These are phyloP conservation scores for Channa maculata DNA, from an alignment of 2,113 vertebrate genomes.

Conservation along the genomic window DNA sequence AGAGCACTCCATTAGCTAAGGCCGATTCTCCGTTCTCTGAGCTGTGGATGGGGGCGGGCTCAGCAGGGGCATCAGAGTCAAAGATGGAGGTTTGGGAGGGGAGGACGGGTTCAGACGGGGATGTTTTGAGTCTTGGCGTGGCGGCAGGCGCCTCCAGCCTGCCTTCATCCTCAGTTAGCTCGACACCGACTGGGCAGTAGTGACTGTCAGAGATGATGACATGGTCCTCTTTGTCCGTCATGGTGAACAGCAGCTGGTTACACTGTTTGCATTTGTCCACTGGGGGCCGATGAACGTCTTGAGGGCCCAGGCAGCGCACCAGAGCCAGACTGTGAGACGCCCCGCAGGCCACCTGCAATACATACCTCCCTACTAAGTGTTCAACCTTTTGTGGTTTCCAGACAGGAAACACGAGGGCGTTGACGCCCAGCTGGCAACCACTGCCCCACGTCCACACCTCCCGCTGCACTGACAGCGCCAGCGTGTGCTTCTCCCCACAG, in stretches of 20 bases:
- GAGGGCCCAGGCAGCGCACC: slow-evolving; percentile 87
- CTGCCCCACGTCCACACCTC: slow-evolving; percentile 98
- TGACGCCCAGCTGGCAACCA: slow-evolving; percentile 92
- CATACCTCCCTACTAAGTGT: slow-evolving; percentile 89
- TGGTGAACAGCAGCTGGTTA: slow-evolving; percentile 95
- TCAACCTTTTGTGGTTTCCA: slow-evolving; percentile 93
- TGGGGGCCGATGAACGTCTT: slow-evolving; percentile 85
- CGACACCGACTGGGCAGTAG: slow-evolving; percentile 89
- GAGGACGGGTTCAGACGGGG: slow-evolving; percentile 75
- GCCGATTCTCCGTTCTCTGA: slow-evolving; percentile 24
- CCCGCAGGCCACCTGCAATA: slow-evolving; percentile 95
- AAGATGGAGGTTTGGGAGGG: slow-evolving; percentile 37
- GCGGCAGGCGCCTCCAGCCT: slow-evolving; percentile 44
- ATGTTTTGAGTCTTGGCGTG: slow-evolving; percentile 42
- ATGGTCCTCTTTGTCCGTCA: slow-evolving; percentile 98
- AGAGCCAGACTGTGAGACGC: slow-evolving; percentile 92
- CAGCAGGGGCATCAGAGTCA: slow-evolving; percentile 4
- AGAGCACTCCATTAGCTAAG: slow-evolving; percentile 51
- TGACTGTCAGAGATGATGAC: slow-evolving; percentile 98
- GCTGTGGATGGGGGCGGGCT: slow-evolving; percentile 13
- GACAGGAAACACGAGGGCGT: slow-evolving; percentile 84
- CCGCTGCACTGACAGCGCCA: slow-evolving; percentile 89
- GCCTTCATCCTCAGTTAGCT: slow-evolving; percentile 79
- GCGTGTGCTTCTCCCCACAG: slow-evolving; percentile 92
- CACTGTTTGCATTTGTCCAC: slow-evolving; percentile 95